Evolutionary conservation across 2,888 invertebrate species (phyloP), one percentile per base, ranked within the genome.

Genomic region (Dolichopus griseipennis): DNA sequence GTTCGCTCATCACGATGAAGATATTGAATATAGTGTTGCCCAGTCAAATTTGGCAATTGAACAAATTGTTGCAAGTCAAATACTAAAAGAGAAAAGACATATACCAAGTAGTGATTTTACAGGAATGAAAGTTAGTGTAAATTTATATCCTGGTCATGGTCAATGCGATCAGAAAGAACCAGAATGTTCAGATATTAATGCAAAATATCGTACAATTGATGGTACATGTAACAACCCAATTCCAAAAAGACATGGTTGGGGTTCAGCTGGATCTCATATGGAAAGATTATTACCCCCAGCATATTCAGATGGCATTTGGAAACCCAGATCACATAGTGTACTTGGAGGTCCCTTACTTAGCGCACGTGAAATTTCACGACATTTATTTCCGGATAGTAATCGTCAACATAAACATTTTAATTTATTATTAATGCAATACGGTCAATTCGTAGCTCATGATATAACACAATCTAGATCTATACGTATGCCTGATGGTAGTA

Each of bases 161-260:
- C 75, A 5, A 83, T 83, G 0, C 67, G 52, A 52, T 52, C 5
- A 18, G 6, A 1, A 52, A 52, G 2, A 1, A 18, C 18, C 18
- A 18, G 52, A 73, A 0, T 88, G 88, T 73, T 79, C 82, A 0
- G 70, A 74, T 12, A 70, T 79, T 0, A 78, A 79, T 0, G 78
- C 76, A 15, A 86, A 84, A 67, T 93, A 90, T 79, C 84, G 94
- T 68, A 85, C 86, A 2, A 80, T 90, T 22, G 91, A 92, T 75
- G 95, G 95, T 0, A 87, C 89, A 15, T 96, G 95, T 78, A 95
- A 94, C 79, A 95, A 94, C 80, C 84, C 85, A 18, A 18, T 74
- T 70, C 71, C 77, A 0, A 71, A 74, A 5, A 77, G 76, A 22
- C 73, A 77, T 0, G 71, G 74, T 37, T 91, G 91, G 90, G 95